A percentile compares a stretch with the other conserved stretches of the same genome.
phyloP scores from a whole-genome alignment of 2,113 vertebrate species.

The rabbit (Oryctolagus cuniculus) region mOryCun1.1 NC_091438.1:115946001-115946500 shows the following conservation, averaged over 20 bases:
- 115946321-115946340: not conserved
- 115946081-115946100: slow-evolving; percentile 36
- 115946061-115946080: not conserved
- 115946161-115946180: not conserved
- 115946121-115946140: not conserved
- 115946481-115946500: not conserved
- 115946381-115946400: not conserved
- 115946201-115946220: not conserved
- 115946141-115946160: not conserved
- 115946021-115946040: slow-evolving; percentile 30
- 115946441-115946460: not conserved
- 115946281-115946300: not conserved
- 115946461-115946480: not conserved
- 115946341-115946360: not conserved
- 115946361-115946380: not conserved
- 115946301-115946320: slow-evolving; percentile 47
- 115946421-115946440: not conserved
- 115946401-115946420: not conserved
- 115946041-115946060: not conserved
- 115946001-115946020: slow-evolving; percentile 44
- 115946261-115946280: not conserved
- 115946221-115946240: not conserved
- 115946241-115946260: slow-evolving; percentile 1
- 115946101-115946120: not conserved
- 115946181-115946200: not conserved